Percentiles rank a stretch among this genome's conserved stretches.
Evolutionary conservation across 30 jellyfish, hydroid and myxozoan species (phyloP).

Genomic region (Hydractinia symbiolongicarpus): DNA sequence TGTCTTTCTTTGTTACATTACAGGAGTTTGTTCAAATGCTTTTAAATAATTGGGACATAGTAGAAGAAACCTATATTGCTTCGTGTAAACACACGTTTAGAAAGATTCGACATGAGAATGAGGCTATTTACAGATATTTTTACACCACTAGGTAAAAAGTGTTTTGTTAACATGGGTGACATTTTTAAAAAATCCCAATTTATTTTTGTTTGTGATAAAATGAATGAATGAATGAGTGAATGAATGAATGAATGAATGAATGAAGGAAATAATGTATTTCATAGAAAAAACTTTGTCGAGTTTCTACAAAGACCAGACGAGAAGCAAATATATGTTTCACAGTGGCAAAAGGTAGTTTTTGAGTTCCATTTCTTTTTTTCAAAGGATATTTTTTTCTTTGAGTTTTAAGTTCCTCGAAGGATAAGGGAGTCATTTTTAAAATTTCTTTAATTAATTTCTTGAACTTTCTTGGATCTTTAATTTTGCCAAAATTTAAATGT

Average conservation of each 20-base stretch:
- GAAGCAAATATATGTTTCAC: constrained; percentile 64
- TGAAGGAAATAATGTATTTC: not conserved
- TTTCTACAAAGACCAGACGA: constrained; percentile 76
- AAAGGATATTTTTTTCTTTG: not conserved
- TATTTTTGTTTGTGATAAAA: not conserved
- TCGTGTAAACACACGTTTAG: constrained; percentile 62
- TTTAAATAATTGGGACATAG: constrained; percentile 51
- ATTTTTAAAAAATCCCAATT: not conserved
- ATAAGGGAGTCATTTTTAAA: no score
- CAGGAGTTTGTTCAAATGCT: constrained; percentile 73
- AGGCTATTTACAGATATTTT: constrained; percentile 52
- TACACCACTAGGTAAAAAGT: constrained; percentile 56
- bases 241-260: no score
- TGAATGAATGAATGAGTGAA: no score
- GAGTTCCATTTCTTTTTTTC: not conserved
- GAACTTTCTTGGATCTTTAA: no score
- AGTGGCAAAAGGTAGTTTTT: constrained; percentile 78
- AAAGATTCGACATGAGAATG: constrained; percentile 46
- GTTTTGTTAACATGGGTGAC: not conserved
- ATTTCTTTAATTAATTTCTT: no score
- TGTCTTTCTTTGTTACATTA: not conserved
- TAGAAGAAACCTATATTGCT: constrained; percentile 54
- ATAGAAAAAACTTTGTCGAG: constrained; percentile 70
- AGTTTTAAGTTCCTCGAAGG: not conserved
- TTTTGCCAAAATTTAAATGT: no score